phyloP scores from a whole-genome alignment of 1,140 invertebrate species.

The Achatina immaculata region DNA sequence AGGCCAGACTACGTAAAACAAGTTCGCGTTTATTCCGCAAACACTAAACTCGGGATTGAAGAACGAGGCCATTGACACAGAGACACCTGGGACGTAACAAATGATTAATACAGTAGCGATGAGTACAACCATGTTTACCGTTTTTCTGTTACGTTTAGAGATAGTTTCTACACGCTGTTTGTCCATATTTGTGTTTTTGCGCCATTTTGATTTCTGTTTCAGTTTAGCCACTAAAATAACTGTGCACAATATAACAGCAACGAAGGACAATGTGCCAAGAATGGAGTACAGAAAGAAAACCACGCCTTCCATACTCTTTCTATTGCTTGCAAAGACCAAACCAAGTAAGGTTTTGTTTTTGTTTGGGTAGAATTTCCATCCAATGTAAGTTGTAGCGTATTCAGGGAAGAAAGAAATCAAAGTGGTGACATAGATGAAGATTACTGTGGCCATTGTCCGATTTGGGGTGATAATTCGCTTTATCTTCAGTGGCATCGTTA shows the following conservation, averaged over 20 bases:
- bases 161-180: no score
- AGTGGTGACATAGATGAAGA: neutral
- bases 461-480: conserved; percentile 7
- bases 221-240: neutral
- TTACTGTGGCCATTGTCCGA: neutral
- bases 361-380: no score
- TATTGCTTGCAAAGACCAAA: neutral
- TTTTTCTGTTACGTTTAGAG: no score
- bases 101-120: no score
- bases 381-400: neutral
- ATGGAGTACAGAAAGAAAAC: neutral
- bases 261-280: neutral
- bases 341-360: no score
- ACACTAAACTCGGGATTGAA: no score
- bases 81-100: no score
- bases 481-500: no score
- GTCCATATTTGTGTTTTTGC: neutral
- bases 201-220: neutral
- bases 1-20: no score
- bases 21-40: no score
- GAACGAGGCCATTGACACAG: no score
- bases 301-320: neutral
- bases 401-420: neutral
- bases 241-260: neutral
- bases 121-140: no score